These are phyloP conservation scores for Xenopus petersii DNA, from an alignment of 2,797 vertebrate species.

Conservation along the genomic window DNA sequence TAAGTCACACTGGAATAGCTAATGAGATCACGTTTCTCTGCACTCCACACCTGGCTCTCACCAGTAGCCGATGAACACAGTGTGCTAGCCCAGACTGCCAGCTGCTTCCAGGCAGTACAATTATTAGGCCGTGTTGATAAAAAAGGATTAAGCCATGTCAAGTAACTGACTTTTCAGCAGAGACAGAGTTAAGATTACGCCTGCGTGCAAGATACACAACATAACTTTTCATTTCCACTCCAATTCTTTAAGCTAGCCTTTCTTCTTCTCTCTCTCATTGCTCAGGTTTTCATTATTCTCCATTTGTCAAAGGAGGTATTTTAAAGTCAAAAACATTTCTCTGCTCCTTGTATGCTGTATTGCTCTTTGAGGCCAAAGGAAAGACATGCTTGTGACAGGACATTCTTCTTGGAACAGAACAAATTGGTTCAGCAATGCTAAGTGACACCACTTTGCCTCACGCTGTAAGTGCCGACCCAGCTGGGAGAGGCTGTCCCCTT, in stretches of 20 bases:
- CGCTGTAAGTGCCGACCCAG: slow-evolving; percentile 43
- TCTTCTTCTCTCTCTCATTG: slow-evolving; percentile 2
- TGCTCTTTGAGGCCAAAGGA: slow-evolving; percentile 34
- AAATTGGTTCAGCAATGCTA: slow-evolving; percentile 46
- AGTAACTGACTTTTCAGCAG: slow-evolving; percentile 6
- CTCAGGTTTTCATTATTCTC: slow-evolving; percentile 19
- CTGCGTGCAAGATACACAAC: neutral
- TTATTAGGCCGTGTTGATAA: neutral
- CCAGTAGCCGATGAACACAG: slow-evolving; percentile 11
- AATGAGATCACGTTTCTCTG: slow-evolving; percentile 35
- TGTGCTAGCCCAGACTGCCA: slow-evolving; percentile 17
- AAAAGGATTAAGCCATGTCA: neutral
- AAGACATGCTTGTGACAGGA: slow-evolving; percentile 40
- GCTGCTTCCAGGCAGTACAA: slow-evolving; percentile 14
- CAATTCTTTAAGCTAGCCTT: neutral
- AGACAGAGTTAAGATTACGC: neutral
- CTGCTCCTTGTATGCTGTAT: slow-evolving; percentile 21
- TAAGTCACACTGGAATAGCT: slow-evolving; percentile 25
- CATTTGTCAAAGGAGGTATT: slow-evolving; percentile 37
- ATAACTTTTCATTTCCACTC: neutral
- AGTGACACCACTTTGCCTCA: slow-evolving; percentile 47
- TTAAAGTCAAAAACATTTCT: slow-evolving; percentile 33
- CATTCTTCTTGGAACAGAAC: slow-evolving; percentile 45
- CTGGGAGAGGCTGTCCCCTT: slow-evolving; percentile 41
- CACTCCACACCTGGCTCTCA: slow-evolving; percentile 31